A percentile compares a stretch with the other conserved stretches of the same genome.
Evolutionary conservation across 2,797 vertebrate species (phyloP).

Genomic region (Etheostoma perlongum): DNA sequence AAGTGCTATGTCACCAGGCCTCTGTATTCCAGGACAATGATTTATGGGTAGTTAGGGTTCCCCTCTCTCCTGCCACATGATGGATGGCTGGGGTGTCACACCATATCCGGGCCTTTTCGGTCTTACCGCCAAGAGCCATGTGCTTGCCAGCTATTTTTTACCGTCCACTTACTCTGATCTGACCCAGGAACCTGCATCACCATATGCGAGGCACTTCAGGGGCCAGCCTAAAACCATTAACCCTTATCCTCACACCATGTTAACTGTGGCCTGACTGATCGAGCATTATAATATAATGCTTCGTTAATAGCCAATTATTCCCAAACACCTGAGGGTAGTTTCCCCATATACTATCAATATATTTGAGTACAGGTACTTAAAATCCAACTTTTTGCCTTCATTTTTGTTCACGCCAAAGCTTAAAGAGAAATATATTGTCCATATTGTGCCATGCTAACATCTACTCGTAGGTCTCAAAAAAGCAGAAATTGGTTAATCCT

Average conservation of each 20-base stretch:
- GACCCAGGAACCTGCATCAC: constrained; percentile 47
- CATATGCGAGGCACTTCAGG: constrained; percentile 30
- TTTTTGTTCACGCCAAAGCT: not conserved
- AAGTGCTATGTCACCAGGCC: constrained; percentile 35
- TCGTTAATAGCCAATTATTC: constrained; percentile 26
- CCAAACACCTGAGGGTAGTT: not conserved
- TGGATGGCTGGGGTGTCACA: constrained; percentile 88
- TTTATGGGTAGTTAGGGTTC: constrained; percentile 84
- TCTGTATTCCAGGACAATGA: constrained; percentile 78
- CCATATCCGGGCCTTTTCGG: constrained; percentile 73
- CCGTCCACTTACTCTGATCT: constrained; percentile 83
- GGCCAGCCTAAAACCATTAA: constrained; percentile 43
- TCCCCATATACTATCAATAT: not conserved
- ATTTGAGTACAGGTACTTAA: not conserved
- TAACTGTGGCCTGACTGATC: constrained; percentile 16
- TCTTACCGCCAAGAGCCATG: constrained; percentile 66
- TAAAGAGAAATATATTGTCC: not conserved
- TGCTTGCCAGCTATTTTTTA: constrained; percentile 82
- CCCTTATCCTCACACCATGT: constrained; percentile 16
- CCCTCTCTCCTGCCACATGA: constrained; percentile 77
- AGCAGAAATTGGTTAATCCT: not conserved
- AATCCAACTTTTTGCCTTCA: not conserved
- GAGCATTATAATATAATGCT: constrained; percentile 14
- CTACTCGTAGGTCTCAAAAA: not conserved
- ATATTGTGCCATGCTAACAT: not conserved